Evolutionary conservation across 1,140 invertebrate species (phyloP), one percentile per base, ranked within the genome.

Genomic region (Reticulitermes speratus): DNA sequence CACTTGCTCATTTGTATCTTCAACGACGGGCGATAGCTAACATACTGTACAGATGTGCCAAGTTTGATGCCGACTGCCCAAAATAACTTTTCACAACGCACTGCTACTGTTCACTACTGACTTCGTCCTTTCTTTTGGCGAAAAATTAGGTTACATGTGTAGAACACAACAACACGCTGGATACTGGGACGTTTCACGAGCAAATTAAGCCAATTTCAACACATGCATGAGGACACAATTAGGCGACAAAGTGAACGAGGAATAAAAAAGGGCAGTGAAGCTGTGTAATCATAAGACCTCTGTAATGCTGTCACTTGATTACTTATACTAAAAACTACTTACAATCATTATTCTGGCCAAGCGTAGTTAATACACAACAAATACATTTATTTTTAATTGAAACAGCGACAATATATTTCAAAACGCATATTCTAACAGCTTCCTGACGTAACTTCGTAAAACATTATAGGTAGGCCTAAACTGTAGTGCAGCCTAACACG

Each of bases 1-100:
- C 65, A 30, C 65, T 75, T 75, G 65, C 65, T 75, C n/a, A 25
- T 75, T 75, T 55, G 52, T 12, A 5, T 55, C 52, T 55, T 12
- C 52, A 55, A 55, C 52, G 52, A 55, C 52, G 52, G 52, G n/a
- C 65, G 8, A 75, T 75, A 75, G 65, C 65, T 75, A 75, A 75
- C 65, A 25, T 75, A 75, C 65, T 75, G 25, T 75, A 75, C 65
- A 75, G 65, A 11, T 75, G 65, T 75, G 65, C 65, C 65, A 75
- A 75, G 65, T 75, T 75, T 75, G 65, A 75, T 75, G n/a, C 65
- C 65, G 7, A 75, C n/a, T 75, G 65, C 65, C n/a, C 65, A 75
- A 75, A 75, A 75, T 75, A 75, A 75, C 65, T 75, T 75, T 75
- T 75, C 65, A 75, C 65, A 75, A 75, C 25, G 65, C 25, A 75